Percentiles rank a stretch among this genome's conserved stretches.
Conservation (phyloP, 2,113 vertebrate genomes). For the Symphodus melops region DNA sequence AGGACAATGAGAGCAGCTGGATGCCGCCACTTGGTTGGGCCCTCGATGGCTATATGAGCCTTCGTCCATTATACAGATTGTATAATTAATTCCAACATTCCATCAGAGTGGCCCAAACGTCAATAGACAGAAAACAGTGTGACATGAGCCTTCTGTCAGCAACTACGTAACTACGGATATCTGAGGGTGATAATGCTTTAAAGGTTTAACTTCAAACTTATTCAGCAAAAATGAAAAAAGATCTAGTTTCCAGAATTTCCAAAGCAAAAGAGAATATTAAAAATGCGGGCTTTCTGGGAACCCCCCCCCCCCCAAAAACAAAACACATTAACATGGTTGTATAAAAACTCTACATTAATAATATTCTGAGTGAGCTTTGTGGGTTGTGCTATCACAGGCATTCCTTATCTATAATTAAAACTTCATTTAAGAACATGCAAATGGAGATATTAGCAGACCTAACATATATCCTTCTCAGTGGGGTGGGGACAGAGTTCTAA, state of each 20-base stretch:
- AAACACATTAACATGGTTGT: conserved; percentile 50
- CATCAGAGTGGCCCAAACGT: conserved; percentile 60
- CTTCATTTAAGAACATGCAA: conserved; percentile 74
- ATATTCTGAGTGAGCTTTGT: conserved; percentile 38
- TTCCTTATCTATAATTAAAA: conserved; percentile 83
- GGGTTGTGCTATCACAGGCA: conserved; percentile 65
- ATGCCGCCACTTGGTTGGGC: conserved; percentile 64
- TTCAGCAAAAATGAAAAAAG: not conserved
- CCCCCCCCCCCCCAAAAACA: no score
- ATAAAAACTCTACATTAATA: conserved; percentile 41
- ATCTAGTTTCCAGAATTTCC: not conserved
- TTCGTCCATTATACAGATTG: conserved; percentile 79
- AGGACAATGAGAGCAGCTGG: conserved; percentile 82
- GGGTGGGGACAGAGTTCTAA: conserved; percentile 65
- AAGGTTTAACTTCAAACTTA: conserved; percentile 11
- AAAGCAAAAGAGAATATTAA: conserved; percentile 14
- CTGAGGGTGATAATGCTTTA: conserved; percentile 36
- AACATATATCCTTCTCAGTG: conserved; percentile 72
- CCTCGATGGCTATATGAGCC: conserved; percentile 61
- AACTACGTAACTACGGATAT: conserved; percentile 16
- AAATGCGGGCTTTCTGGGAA: conserved; percentile 47
- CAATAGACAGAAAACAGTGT: conserved; percentile 58
- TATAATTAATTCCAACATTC: conserved; percentile 82
- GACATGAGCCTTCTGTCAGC: conserved; percentile 25
- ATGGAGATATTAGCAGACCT: conserved; percentile 75